Evolutionary conservation across 2,888 invertebrate genomes (phyloP), one percentile per base, ranked within the genome.

Genomic region (Oscheius myriophilus): DNA sequence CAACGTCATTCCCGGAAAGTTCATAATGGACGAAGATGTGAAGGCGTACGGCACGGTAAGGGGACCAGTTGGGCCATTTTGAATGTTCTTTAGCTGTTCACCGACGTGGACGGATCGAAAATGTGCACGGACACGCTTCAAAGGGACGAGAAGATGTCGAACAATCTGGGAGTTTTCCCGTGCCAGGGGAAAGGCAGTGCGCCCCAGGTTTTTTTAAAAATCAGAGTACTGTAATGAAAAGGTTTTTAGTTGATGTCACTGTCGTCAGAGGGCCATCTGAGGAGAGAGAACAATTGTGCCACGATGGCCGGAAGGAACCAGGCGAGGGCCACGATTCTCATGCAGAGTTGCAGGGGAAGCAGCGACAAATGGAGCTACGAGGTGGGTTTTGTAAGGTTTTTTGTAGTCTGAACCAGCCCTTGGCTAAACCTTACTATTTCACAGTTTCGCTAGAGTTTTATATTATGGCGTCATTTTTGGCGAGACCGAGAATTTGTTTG

Each of bases 1-100:
- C 51, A 80, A 80, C 63, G 69, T 82, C 12, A 76, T 73, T n/a
- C 75, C 75, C 16, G 78, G 77, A 12, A 79, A 95, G 88, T 96
- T 94, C 87, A 91, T 95, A 55, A 92, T 93, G 1, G 93, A 93
- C 65, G 91, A 93, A 83, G 91, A 93, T 86, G 92, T 93, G 0
- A 88, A 89, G 64, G 92, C 91, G 0, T 93, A 91, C 87, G 95
- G 95, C 70, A 75, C 76, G 42, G 82, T 84, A n/a, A 69, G 75
- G 65, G 16, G 2, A n/a, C 25, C 21, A 43, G n/a, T n/a, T n/a
- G n/a, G n/a, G n/a, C n/a, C n/a, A n/a, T n/a, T n/a, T 59, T 18
- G 23, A 25, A 12, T 12, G 0, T 7, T 52, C 68, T 74, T 33
- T 65, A 79, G 77, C 54, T 78, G 39, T 68, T 59, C 61, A 83